These are phyloP conservation scores for Ormyrus nitidulus DNA, from an alignment of 2,888 invertebrate species.

Conservation along the genomic window DNA sequence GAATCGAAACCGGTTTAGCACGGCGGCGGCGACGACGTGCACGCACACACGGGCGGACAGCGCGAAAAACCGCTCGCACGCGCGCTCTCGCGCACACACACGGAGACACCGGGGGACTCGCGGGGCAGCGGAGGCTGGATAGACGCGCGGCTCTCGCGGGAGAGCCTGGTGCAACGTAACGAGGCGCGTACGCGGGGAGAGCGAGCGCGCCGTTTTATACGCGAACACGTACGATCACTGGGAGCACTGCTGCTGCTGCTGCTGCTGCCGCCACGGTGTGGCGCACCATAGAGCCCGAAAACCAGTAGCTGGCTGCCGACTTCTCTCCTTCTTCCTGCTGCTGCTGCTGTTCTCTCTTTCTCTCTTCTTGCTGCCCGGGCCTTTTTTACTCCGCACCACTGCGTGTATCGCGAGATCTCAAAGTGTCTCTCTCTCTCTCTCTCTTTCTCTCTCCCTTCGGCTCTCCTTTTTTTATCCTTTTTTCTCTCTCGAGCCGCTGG, in stretches of 20 bases:
- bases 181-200: no score
- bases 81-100: background rate
- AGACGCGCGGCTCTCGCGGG: no score
- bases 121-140: no score
- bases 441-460: conserved; percentile 17
- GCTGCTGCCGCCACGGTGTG: background rate
- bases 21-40: no score
- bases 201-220: background rate
- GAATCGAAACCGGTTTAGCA: no score
- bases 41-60: no score
- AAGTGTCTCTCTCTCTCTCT: conserved; percentile 33
- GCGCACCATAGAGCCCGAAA: no score
- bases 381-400: conserved; percentile 5
- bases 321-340: conserved; percentile 10
- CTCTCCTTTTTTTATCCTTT: no score
- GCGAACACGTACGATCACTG: no score
- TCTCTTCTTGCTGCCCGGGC: background rate
- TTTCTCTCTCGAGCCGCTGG: no score
- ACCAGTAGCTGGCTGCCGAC: background rate
- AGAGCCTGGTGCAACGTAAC: no score
- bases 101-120: background rate
- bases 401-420: conserved; percentile 17
- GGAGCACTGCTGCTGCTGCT: background rate
- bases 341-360: conserved; percentile 27
- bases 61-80: no score